Evolutionary conservation across 2,113 vertebrate species (phyloP).

Genomic region (Psophia crepitans): DNA sequence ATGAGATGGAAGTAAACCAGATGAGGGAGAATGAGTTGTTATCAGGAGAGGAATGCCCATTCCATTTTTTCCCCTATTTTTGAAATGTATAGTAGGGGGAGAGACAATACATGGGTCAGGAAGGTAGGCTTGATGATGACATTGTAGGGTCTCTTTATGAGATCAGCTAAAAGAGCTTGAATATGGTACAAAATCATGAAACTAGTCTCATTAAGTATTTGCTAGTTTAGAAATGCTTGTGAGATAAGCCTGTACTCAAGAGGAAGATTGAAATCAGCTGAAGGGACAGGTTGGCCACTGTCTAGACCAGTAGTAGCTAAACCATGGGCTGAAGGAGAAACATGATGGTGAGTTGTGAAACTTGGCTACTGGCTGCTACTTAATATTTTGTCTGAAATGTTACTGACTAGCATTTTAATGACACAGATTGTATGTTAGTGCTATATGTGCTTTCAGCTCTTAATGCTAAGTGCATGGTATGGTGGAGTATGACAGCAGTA

Average conservation of each 20-base stretch:
- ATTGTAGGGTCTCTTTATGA: neutral
- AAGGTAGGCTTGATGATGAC: neutral
- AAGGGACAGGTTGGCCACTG: neutral
- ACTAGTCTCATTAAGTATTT: too few species aligned
- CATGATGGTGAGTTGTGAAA: neutral
- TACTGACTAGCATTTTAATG: neutral
- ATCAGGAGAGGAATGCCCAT: neutral
- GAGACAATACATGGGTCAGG: neutral
- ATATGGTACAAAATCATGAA: neutral
- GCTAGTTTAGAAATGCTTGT: neutral
- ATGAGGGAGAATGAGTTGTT: neutral
- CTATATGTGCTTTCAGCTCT: rapidly evolving
- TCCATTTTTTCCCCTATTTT: neutral
- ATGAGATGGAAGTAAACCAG: neutral
- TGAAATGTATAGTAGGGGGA: neutral
- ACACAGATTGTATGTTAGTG: neutral
- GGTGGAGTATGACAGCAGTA: neutral
- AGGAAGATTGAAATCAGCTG: neutral
- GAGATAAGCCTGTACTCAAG: neutral
- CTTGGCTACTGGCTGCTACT: neutral
- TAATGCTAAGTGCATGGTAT: neutral
- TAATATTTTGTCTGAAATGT: neutral
- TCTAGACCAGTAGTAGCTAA: neutral
- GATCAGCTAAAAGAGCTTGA: neutral
- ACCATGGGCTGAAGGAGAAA: neutral